These are phyloP conservation scores for Bufotes viridis DNA, from an alignment of 2,797 vertebrate species.

Conservation along the genomic window DNA sequence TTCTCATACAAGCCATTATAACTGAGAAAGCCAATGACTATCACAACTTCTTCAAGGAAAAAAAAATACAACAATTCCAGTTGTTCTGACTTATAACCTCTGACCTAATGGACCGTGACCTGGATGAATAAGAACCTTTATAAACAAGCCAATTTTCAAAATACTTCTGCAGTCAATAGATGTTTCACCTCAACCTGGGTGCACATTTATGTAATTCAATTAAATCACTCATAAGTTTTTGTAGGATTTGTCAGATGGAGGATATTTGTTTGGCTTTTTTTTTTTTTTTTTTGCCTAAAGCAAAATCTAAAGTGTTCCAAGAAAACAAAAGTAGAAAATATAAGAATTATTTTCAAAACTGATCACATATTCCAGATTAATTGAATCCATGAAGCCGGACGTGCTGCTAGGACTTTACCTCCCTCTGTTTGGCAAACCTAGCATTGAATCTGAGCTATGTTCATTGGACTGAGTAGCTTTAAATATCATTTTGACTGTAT, in stretches of 20 bases:
- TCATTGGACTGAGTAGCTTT: background rate
- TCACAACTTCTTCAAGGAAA: too few species aligned
- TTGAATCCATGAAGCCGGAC: background rate
- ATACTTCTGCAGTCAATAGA: background rate
- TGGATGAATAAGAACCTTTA: too few species aligned
- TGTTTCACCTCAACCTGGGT: background rate
- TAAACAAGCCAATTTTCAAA: background rate
- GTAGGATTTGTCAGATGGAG: too few species aligned
- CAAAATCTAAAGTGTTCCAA: background rate
- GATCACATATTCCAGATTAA: background rate
- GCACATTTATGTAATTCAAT: background rate
- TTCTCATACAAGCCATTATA: too few species aligned
- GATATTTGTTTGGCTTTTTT: too few species aligned
- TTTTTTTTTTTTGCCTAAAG: too few species aligned
- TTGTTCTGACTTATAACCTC: too few species aligned
- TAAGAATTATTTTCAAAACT: background rate
- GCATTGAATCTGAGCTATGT: background rate
- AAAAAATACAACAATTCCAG: too few species aligned
- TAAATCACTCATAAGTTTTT: background rate
- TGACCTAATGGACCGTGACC: too few species aligned
- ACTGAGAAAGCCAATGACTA: too few species aligned
- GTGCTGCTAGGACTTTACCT: background rate
- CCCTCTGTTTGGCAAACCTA: background rate
- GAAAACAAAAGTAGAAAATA: background rate
- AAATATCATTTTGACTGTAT: constrained; percentile 18